Evolutionary conservation across 1,140 invertebrate species (phyloP).

Genomic region (Trypoxylus dichotomus): DNA sequence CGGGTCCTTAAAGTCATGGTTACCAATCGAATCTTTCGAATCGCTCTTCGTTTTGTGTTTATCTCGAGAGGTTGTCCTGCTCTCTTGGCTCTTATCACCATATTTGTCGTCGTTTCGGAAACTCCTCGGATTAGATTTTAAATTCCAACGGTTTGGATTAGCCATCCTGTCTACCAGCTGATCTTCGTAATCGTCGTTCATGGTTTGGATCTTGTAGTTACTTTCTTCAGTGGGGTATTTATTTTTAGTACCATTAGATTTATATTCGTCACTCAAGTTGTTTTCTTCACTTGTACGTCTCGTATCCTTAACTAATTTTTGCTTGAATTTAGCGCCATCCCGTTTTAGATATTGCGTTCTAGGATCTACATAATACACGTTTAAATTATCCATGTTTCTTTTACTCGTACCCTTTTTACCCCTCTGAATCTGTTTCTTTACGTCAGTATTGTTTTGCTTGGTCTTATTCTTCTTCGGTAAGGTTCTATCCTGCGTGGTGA

Average conservation of each 20-base stretch:
- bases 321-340: neutral
- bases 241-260: too few species aligned
- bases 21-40: neutral
- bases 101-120: too few species aligned
- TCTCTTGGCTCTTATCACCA: neutral
- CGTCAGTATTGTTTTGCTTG: neutral
- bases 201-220: constrained; percentile 17
- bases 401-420: neutral
- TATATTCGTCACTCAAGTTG: neutral
- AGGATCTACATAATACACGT: neutral
- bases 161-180: neutral
- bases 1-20: neutral
- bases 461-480: neutral
- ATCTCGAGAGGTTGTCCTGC: neutral
- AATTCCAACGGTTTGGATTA: neutral
- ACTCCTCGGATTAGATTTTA: neutral
- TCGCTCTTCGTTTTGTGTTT: neutral
- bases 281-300: neutral
- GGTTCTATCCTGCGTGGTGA: neutral
- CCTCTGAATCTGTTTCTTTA: neutral
- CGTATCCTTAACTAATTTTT: neutral
- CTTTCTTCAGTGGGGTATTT: neutral
- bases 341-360: neutral
- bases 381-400: neutral
- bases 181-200: constrained; percentile 26